Conservation (phyloP, 2,797 vertebrate species). For the Garrulus glandarius region DNA sequence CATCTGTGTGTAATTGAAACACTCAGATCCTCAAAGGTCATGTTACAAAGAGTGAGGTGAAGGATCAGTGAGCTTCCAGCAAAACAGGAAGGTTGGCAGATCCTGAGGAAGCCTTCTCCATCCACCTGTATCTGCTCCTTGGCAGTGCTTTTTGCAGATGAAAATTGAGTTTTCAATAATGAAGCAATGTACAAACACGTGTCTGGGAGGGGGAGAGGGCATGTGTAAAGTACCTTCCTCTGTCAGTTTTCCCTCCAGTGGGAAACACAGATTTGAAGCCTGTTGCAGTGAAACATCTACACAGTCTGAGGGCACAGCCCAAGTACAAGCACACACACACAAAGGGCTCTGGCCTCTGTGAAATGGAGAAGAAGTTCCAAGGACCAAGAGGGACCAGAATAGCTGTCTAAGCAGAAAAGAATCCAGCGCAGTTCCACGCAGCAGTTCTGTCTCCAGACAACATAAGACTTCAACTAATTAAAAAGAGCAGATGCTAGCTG, state of each 20-base stretch:
- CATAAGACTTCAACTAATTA: conserved; percentile 16
- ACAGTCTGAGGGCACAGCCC: background rate
- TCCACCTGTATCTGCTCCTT: background rate
- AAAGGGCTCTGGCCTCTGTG: background rate
- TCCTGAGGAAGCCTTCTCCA: background rate
- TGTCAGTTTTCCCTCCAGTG: background rate
- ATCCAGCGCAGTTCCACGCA: background rate
- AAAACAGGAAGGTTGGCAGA: conserved; percentile 7
- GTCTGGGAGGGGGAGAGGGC: background rate
- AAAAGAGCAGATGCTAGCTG: conserved; percentile 40
- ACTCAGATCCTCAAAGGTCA: background rate
- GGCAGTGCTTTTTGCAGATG: background rate
- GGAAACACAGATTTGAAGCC: background rate
- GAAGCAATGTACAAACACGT: background rate
- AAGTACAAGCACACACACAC: background rate
- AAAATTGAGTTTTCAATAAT: background rate
- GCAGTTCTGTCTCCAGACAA: background rate
- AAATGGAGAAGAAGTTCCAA: background rate
- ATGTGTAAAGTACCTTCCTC: background rate
- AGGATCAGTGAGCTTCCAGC: background rate
- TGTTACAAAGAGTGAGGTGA: conserved; percentile 22
- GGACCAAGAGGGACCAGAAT: background rate
- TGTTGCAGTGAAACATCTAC: background rate
- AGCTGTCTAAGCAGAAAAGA: conserved; percentile 13
- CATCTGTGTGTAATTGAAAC: conserved; percentile 22